phyloP scores from a whole-genome alignment of 2,888 invertebrate genomes.

The Rhamnusium bicolor region DNA sequence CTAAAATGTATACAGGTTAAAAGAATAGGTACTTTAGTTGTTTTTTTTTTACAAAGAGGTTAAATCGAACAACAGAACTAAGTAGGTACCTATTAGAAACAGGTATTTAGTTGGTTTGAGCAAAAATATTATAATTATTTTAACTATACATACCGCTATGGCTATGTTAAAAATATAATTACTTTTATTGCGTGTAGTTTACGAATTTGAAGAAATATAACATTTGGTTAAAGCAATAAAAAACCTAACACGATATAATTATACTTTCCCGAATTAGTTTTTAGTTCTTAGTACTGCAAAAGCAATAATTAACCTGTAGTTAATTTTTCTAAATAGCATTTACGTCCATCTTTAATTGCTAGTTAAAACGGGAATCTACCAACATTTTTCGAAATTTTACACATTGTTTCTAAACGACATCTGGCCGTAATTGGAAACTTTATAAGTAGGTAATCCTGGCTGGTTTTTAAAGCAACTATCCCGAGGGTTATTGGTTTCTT shows the following conservation, averaged over 20 bases:
- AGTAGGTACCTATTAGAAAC: not conserved
- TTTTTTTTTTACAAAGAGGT: no score
- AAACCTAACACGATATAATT: slow-evolving; percentile 40
- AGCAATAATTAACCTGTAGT: slow-evolving; percentile 38
- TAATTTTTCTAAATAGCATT: slow-evolving; percentile 39
- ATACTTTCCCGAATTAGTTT: slow-evolving; percentile 41
- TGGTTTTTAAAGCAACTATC: slow-evolving; percentile 32
- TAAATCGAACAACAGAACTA: not conserved
- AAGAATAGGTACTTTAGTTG: no score
- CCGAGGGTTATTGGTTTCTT: slow-evolving; percentile 46
- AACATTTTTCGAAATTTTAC: slow-evolving; percentile 30
- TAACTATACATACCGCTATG: not conserved
- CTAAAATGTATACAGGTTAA: no score
- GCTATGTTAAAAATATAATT: slow-evolving; percentile 34
- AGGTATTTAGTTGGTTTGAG: not conserved
- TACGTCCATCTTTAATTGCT: slow-evolving; percentile 40
- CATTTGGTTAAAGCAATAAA: slow-evolving; percentile 43
- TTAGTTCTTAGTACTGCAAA: slow-evolving; percentile 34
- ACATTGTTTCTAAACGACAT: slow-evolving; percentile 37
- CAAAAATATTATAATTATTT: slow-evolving; percentile 13
- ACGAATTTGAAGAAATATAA: slow-evolving; percentile 43
- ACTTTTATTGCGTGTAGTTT: slow-evolving; percentile 36
- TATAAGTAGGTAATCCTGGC: slow-evolving; percentile 40
- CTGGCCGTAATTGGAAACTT: slow-evolving; percentile 38
- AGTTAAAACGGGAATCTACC: slow-evolving; percentile 30